A percentile compares a stretch with the other conserved stretches of the same genome.
These are phyloP conservation scores for Phoronis australis DNA, from an alignment of 2,888 invertebrate species.

Conservation along the genomic window DNA sequence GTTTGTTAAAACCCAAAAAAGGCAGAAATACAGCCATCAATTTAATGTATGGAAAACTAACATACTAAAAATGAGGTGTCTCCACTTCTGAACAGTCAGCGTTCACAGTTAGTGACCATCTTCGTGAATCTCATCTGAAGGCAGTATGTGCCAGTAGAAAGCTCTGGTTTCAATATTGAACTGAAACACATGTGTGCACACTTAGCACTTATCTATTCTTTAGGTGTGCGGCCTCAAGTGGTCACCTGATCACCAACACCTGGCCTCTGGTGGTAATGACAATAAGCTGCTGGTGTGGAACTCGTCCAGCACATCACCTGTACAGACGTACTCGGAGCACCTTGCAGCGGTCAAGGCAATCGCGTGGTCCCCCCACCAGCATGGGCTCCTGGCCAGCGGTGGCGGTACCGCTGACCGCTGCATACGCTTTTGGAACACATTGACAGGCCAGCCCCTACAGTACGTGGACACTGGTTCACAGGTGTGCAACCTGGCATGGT, in stretches of 20 bases:
- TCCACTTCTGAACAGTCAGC: too few species aligned
- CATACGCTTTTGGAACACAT: constrained; percentile 96
- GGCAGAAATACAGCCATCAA: too few species aligned
- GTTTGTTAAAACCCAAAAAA: too few species aligned
- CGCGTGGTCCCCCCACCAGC: constrained; percentile 98
- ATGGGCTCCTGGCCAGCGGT: constrained; percentile 89
- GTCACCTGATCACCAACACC: constrained; percentile 95
- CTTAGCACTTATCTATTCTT: constrained; percentile 7
- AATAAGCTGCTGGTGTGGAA: constrained; percentile 91
- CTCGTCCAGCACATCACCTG: constrained; percentile 62
- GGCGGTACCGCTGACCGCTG: constrained; percentile 99
- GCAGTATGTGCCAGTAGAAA: too few species aligned
- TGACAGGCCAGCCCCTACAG: constrained; percentile 97
- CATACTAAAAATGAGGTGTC: too few species aligned
- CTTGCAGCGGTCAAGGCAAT: constrained; percentile 91
- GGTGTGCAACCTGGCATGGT: constrained; percentile 98
- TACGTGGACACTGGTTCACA: constrained; percentile 96
- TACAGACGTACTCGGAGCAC: constrained; percentile 94
- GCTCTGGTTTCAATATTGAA: background rate
- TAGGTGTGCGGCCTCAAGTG: constrained; percentile 88
- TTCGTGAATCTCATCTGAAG: too few species aligned
- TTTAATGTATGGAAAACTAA: too few species aligned
- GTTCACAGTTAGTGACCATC: too few species aligned
- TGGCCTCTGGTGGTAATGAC: constrained; percentile 98
- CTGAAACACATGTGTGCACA: background rate